Evolutionary conservation across 2,888 invertebrate genomes (phyloP), one percentile per base, ranked within the genome.

Genomic region (Embidobia sp.): DNA sequence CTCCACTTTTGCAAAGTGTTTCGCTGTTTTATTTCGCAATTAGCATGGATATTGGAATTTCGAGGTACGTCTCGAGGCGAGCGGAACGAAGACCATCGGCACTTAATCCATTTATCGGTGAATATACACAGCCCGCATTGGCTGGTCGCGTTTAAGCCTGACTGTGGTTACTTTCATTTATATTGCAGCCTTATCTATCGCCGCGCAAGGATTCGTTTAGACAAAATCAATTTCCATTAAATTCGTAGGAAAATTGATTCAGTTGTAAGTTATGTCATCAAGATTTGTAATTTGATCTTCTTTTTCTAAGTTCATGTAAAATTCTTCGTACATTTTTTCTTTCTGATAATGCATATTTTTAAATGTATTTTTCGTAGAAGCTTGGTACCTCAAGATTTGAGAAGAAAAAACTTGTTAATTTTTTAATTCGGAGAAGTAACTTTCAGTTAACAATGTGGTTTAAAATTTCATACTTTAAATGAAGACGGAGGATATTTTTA

Each of bases 91-190:
- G 79, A 80, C 77, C 74, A 78, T 74, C 73, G 73, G 79, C 74
- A 78, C 78, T 80, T 85, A 82, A 84, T 85, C 84, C 84, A 84
- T 79, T 85, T 85, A 84, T 83, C 81, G 72, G 69, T 72, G 53
- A 78, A 59, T 51, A 19, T 74, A 73, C 66, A 42, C 48, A 44
- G 19, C 49, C 66, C 51, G 49, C 59, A 64, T 59, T 46, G 59
- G 27, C 37, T 66, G 27, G 59, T 22, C 44, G 29, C 57, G 22
- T 42, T 74, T 66, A 42, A 74, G 51, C 66, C 66, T 51, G n/a
- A 29, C 51, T 44, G 42, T 51, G 48, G 66, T 57, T 66, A 74
- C 55, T 74, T 74, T 66, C 59, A 59, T 63, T 72, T 63, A 63
- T 63, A 66, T 55, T 27, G 33, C n/a, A 37, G 11, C 44, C 53